Evolutionary conservation across 2,888 invertebrate genomes (phyloP).

Genomic region (Erebia ligea): DNA sequence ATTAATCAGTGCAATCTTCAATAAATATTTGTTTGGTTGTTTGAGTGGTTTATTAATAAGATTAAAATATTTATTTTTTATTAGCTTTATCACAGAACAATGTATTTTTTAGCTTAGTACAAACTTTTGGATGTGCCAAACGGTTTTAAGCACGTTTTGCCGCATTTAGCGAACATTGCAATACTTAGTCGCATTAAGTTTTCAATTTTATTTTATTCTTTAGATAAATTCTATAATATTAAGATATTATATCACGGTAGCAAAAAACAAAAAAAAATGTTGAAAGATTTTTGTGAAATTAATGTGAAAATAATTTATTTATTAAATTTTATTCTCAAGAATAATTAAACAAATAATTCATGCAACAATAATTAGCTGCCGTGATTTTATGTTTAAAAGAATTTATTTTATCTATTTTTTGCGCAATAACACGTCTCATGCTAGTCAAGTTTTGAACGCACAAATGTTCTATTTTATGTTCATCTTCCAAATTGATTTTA

Average conservation of each 20-base stretch:
- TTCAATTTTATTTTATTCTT: constrained; percentile 54
- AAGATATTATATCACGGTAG: constrained; percentile 9
- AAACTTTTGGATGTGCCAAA: constrained; percentile 80
- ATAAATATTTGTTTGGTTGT: constrained; percentile 65
- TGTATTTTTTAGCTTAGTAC: constrained; percentile 78
- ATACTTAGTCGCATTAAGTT: constrained; percentile 66
- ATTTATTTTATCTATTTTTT: constrained; percentile 55
- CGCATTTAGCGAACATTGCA: constrained; percentile 74
- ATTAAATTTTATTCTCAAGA: neutral
- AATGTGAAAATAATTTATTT: neutral
- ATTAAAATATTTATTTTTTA: constrained; percentile 68
- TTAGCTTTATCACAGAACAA: constrained; percentile 70
- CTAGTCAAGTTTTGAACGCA: constrained; percentile 81
- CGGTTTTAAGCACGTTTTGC: constrained; percentile 68
- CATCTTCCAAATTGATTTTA: constrained; percentile 50
- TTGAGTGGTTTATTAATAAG: constrained; percentile 58
- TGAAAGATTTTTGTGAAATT: neutral
- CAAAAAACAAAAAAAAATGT: neutral
- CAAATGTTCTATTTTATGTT: constrained; percentile 59
- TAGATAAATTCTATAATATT: constrained; percentile 50
- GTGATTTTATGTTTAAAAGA: constrained; percentile 12
- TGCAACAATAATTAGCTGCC: neutral
- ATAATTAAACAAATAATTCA: constrained; percentile 5
- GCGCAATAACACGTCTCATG: constrained; percentile 81
- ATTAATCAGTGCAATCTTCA: constrained; percentile 71